Base-by-base conservation (phyloP, 1,140 invertebrate species). In the Pteromalus puparum region DNA sequence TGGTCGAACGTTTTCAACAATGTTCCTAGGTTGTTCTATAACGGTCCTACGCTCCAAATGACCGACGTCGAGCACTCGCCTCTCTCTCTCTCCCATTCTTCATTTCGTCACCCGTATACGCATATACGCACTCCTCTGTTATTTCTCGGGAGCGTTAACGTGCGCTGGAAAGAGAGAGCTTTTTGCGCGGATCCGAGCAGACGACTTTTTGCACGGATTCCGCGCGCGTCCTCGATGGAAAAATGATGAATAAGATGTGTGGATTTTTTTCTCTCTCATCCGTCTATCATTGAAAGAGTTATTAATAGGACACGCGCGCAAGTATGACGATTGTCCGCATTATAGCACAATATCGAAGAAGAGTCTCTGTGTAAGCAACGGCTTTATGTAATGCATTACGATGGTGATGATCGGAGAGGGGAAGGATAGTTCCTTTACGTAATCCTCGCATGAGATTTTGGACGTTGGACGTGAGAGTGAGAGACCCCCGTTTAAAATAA, bases 1-100 rank as follows among this genome's bases (percentile, higher is more conserved):
- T 38, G 68, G 85, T 82, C 81, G 48, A 82, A 90, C 90, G 89
- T 90, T 91, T 91, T 91, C 87, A 88, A 89, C 88, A 88, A 90
- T 86, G 90, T 90, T 67, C 28, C 87, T 90, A 90, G 86, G 77
- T 82, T 75, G 87, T 91, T 90, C 90, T 91, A 91, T 91, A 90
- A 91, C 81, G 81, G 90, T 90, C 86, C 86, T 83, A 84, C 86
- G 90, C 88, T 91, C 89, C 87, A 88, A 91, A 91, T 90, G 88
- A 88, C 88, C 86, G 87, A 30, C 24, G 30, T 34, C 30, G 24
- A 65, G 61, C 72, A 53, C 46, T 21, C 53, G 10, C 21, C 53
- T 67, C 86, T 75, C 72, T 12, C 3, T 85, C 81, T 70, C 61
- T 67, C 30, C 30, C 21, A 77, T 80, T 80, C 81, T 86, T 83